Conservation (phyloP, 2,888 invertebrate genomes). For the Shargacucullia verbasci region DNA sequence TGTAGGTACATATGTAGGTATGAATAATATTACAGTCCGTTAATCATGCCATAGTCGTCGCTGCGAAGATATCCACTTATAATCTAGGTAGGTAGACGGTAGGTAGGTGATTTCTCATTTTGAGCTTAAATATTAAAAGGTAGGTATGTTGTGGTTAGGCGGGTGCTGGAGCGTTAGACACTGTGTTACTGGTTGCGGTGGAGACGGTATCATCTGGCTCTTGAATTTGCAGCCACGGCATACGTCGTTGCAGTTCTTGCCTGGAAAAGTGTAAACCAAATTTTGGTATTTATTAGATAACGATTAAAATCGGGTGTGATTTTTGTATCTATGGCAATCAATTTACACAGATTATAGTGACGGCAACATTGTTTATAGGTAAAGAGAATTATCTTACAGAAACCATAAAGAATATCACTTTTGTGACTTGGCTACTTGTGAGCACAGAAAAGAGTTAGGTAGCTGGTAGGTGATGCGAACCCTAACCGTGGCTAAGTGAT, state of each 20-base stretch:
- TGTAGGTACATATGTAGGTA: constrained; percentile 8
- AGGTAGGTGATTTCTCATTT: constrained; percentile 31
- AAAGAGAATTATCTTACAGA: no score
- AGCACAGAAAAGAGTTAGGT: no score
- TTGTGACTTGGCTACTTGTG: no score
- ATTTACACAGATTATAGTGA: no score
- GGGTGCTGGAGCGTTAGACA: constrained; percentile 71
- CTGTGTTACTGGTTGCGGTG: constrained; percentile 85
- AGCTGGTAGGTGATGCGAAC: no score
- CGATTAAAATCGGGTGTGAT: no score
- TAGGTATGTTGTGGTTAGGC: constrained; percentile 56
- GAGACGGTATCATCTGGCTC: constrained; percentile 91
- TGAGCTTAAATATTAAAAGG: constrained; percentile 42
- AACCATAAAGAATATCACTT: no score
- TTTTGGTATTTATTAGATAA: no score
- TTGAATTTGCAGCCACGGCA: constrained; percentile 93
- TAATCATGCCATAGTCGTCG: constrained; percentile 54
- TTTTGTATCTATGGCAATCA: no score
- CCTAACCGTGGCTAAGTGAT: no score
- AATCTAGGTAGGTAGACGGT: no score
- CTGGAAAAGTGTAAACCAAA: constrained; percentile 73
- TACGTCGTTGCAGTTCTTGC: constrained; percentile 93
- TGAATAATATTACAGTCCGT: constrained; percentile 49
- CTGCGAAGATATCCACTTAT: background rate
- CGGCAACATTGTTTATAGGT: no score